Evolutionary conservation across 2,888 invertebrate species (phyloP), one percentile per base, ranked within the genome.

Genomic region (Agapetus fuscipes): DNA sequence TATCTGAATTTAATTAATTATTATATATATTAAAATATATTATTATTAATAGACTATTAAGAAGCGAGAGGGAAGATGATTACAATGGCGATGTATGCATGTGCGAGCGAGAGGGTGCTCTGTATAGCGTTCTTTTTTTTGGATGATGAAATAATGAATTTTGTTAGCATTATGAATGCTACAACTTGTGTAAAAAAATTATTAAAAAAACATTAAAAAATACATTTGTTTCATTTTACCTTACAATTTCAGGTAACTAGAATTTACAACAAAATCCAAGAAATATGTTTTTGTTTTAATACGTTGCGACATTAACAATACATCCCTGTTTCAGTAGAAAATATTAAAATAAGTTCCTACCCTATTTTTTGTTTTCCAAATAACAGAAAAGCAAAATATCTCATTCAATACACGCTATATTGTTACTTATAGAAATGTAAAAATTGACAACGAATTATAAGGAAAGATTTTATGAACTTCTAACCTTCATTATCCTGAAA

Each of bases 151-250:
- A 37, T 44, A 46, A 43, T 45, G 41, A 46, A 48, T 42, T 45
- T 45, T 66, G 68, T 66, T 67, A 64, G 70, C 70, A 70, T 70
- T 70, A 67, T 68, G 65, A 70, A 70, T 70, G 70, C 70, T 69
- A 68, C 68, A 59, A 67, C 69, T 70, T 70, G 70, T 70, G 70
- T 69, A 70, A 70, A 70, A 37, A 70, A 70, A 70, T 47, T 65
- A 70, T 69, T 69, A 70, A 70, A 70, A 69, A 47, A 42, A 61
- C 59, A 46, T 62, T 43, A 61, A 64, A 69, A 69, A 67, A 67
- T 64, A 60, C 54, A 29, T 13, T 34, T 49, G 17, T 50, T 47
- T 62, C 56, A 63, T 68, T 67, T 69, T 51, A 29, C 16, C 29
- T 28, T 34, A 2, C 3, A 12, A 7, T 24, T 24, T 24, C n/a